Base-by-base conservation (phyloP, 2,797 vertebrate species). In the Malurus leucopterus region DNA sequence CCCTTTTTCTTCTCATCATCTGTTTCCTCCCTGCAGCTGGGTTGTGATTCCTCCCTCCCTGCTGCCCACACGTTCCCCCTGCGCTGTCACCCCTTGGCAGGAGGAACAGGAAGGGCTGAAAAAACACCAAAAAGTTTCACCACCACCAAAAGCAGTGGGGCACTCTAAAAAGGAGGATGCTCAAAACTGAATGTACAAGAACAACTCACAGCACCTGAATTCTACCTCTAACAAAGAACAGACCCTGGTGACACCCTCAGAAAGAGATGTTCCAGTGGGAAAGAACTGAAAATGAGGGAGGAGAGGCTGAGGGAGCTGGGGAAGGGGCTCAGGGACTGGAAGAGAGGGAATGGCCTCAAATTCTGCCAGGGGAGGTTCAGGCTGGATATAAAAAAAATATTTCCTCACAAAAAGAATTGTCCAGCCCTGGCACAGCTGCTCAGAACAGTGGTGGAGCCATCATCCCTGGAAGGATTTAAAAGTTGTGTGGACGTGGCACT, bases 1-100 rank as follows among this genome's bases (percentile, higher is more conserved):
- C 76, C 73, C 49, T 81, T 90, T 72, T 7, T 16, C 29, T 59
- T 47, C 57, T 46, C 24, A 34, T 90, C 90, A 86, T 89, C 93
- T 90, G 84, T 87, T 95, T 95, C 94, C 70, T 26, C 55, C 70
- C 70, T 6, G 2, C 16, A 51, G 63, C 47, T 50, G 8, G 3
- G 38, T 0, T 50, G 51, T 5, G 4, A 54, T 83, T 83, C 62
- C 70, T 73, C 62, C 43, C 32, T 30, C 50, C 8, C 5, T 13
- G 16, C 41, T 65, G 69, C 72, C 72, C 87, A 68, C 62, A 1
- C 59, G 74, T 59, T 77, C 83, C 65, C 40, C 24, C 54, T 72
- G 65, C 3, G 5, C n/a, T 41, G 50, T 21, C 50, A 20, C 34
- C 40, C 70, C 43, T 30, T 15, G 13, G 36, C 40, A 41, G 57